These are phyloP conservation scores for Mormoops blainvillei DNA, from an alignment of 2,113 vertebrate genomes.

Conservation along the genomic window DNA sequence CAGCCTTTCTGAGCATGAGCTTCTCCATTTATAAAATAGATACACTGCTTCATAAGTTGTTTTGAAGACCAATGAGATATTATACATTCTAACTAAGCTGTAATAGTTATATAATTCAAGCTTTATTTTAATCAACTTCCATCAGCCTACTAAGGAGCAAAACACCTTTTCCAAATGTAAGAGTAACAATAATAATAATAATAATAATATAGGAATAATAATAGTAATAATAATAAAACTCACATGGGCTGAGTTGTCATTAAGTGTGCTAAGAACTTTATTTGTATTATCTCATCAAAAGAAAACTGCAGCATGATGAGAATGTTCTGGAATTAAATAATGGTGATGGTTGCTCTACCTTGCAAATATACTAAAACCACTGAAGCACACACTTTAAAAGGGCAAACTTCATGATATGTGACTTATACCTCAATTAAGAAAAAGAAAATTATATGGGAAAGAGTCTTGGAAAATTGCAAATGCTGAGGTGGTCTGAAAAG, in stretches of 20 bases:
- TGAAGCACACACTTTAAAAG: background rate
- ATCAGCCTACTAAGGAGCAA: background rate
- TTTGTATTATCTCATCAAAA: background rate
- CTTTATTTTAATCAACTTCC: background rate
- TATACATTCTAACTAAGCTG: background rate
- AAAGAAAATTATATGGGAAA: background rate
- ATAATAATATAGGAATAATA: background rate
- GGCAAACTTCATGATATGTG: background rate
- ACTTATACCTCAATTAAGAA: background rate
- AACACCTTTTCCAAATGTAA: background rate
- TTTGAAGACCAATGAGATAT: background rate
- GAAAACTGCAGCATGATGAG: background rate
- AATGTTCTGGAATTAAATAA: slow-evolving; percentile 5
- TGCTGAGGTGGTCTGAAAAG: background rate
- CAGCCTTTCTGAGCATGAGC: background rate
- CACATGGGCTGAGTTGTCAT: background rate
- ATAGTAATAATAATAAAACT: background rate
- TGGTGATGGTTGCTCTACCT: background rate
- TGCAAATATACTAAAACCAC: background rate
- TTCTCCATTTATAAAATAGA: background rate
- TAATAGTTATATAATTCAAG: background rate
- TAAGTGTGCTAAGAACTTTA: background rate
- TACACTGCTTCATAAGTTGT: background rate
- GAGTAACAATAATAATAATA: background rate
- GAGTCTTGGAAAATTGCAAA: background rate